Evolutionary conservation across 2,113 vertebrate genomes (phyloP).

Genomic region (Petaurus breviceps): DNA sequence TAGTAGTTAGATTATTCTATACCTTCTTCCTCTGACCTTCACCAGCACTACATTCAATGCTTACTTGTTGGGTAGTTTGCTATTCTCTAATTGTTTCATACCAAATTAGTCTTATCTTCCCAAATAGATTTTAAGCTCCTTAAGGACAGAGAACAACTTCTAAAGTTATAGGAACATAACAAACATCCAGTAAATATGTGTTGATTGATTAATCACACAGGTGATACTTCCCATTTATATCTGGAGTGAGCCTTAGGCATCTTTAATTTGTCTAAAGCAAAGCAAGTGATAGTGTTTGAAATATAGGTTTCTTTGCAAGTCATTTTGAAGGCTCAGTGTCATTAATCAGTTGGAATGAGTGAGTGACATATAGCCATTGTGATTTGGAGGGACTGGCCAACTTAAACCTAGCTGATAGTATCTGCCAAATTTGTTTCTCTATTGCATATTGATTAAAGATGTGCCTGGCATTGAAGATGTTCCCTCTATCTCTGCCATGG

Average conservation of each 20-base stretch:
- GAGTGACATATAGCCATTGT: conserved; percentile 66
- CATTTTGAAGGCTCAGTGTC: conserved; percentile 63
- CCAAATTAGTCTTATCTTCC: neutral
- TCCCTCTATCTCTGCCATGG: conserved; percentile 44
- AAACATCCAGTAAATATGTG: neutral
- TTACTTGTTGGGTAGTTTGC: neutral
- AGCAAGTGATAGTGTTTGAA: conserved; percentile 54
- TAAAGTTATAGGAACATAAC: neutral
- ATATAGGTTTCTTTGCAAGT: conserved; percentile 41
- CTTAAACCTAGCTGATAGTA: conserved; percentile 58
- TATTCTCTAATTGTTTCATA: neutral
- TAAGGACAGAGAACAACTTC: neutral
- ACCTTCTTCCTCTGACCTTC: too few species aligned
- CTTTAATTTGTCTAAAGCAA: neutral
- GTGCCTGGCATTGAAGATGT: neutral
- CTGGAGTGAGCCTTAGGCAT: neutral
- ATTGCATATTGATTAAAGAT: conserved; percentile 68
- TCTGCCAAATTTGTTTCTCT: conserved; percentile 67
- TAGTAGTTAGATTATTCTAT: too few species aligned
- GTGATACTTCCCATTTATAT: neutral
- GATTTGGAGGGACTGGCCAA: conserved; percentile 62
- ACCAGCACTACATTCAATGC: neutral
- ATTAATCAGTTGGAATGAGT: conserved; percentile 49
- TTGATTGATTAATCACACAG: neutral
- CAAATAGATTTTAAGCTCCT: neutral